Conservation (phyloP, 2,888 invertebrate genomes). For the Lasioglossum calceatum region DNA sequence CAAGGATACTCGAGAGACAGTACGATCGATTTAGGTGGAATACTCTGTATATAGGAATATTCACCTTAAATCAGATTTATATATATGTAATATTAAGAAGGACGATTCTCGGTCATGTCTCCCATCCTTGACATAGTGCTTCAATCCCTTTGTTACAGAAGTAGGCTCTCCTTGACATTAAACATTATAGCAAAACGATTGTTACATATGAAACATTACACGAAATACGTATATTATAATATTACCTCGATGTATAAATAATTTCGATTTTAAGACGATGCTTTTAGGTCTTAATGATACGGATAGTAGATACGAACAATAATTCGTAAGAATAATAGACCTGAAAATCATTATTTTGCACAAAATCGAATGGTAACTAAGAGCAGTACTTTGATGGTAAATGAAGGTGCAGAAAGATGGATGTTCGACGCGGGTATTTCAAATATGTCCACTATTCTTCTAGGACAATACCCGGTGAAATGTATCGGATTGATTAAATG, state of each 20-base stretch:
- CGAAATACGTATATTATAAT: neutral
- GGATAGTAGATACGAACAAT: neutral
- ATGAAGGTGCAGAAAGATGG: constrained; percentile 24
- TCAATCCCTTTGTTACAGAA: neutral
- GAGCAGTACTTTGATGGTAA: neutral
- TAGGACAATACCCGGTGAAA: neutral
- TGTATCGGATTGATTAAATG: neutral
- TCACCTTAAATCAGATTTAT: constrained; percentile 58
- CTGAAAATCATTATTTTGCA: neutral
- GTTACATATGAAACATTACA: neutral
- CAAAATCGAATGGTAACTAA: constrained; percentile 12
- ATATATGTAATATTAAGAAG: constrained; percentile 38
- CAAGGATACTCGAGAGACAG: constrained; percentile 36
- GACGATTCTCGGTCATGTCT: constrained; percentile 65
- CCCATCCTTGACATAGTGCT: constrained; percentile 69
- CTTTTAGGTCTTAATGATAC: neutral
- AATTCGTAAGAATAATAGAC: neutral
- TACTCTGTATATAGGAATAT: constrained; percentile 56
- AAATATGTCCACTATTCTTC: constrained; percentile 21
- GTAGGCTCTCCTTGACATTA: neutral
- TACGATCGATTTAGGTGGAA: constrained; percentile 73
- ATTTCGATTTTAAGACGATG: neutral
- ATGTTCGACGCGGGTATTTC: constrained; percentile 39
- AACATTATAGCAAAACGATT: constrained; percentile 9
- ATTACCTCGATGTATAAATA: neutral